Percentiles rank a stretch among this genome's conserved stretches.
These are phyloP conservation scores for Ctenopoma kingsleyae DNA, from an alignment of 2,797 vertebrate genomes.

Conservation along the genomic window DNA sequence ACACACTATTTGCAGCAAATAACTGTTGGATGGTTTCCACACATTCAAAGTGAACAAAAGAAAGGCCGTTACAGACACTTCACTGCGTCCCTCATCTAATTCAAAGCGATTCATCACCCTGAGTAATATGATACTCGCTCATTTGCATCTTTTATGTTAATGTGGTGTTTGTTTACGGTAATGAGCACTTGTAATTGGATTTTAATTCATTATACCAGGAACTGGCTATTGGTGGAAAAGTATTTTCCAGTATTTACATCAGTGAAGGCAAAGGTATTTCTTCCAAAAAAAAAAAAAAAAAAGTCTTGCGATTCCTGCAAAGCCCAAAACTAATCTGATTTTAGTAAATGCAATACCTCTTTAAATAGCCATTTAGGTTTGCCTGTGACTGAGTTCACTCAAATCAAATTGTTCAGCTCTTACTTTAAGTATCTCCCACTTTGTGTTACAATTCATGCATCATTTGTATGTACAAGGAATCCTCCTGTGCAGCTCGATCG, in stretches of 20 bases:
- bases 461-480: conserved; percentile 58
- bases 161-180: conserved; percentile 72
- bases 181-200: conserved; percentile 70
- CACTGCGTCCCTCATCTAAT: conserved; percentile 25
- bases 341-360: conserved; percentile 24
- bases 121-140: conserved; percentile 51
- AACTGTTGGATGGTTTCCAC: conserved; percentile 25
- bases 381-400: conserved; percentile 54
- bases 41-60: conserved; percentile 46
- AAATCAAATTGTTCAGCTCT: conserved; percentile 56
- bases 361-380: conserved; percentile 50
- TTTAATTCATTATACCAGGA: conserved; percentile 65
- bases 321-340: conserved; percentile 41
- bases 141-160: conserved; percentile 71
- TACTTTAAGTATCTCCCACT: conserved; percentile 40
- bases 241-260: conserved; percentile 17
- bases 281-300: conserved; percentile 10
- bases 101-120: conserved; percentile 56
- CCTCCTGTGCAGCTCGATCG: conserved; percentile 41
- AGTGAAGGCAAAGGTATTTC: conserved; percentile 16
- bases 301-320: conserved; percentile 34
- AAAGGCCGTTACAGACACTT: conserved; percentile 30
- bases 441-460: conserved; percentile 41
- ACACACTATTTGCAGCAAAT: conserved; percentile 37
- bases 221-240: conserved; percentile 29